A percentile compares a stretch with the other conserved stretches of the same genome.
Evolutionary conservation across 1,140 invertebrate species (phyloP).

Genomic region (Drosophila suzukii): DNA sequence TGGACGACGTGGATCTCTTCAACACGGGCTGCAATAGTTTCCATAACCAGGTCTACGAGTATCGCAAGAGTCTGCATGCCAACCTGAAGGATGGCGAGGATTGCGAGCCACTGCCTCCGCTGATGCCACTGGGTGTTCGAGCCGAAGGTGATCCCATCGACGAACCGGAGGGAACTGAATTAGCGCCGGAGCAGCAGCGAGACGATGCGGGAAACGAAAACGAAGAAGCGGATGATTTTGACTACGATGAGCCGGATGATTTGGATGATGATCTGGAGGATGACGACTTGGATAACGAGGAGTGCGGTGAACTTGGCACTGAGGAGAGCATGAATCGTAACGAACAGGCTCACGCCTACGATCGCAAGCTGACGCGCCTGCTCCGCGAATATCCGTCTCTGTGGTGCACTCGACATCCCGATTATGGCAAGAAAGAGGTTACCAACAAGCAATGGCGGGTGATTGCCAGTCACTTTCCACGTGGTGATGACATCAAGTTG

Average conservation of each 20-base stretch:
- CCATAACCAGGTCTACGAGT: constrained; percentile 79
- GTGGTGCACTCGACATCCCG: constrained; percentile 77
- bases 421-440: constrained; percentile 77
- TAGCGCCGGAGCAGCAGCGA: constrained; percentile 4
- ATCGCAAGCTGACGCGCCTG: constrained; percentile 71
- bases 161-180: constrained; percentile 53
- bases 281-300: constrained; percentile 57
- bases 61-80: constrained; percentile 76
- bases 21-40: constrained; percentile 77
- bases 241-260: constrained; percentile 31
- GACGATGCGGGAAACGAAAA: constrained; percentile 41
- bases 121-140: constrained; percentile 62
- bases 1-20: constrained; percentile 79
- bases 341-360: constrained; percentile 75
- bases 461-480: constrained; percentile 73
- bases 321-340: constrained; percentile 79
- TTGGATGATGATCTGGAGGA: constrained; percentile 48
- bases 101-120: constrained; percentile 63
- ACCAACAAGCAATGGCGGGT: constrained; percentile 76
- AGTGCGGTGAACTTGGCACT: constrained; percentile 46
- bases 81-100: constrained; percentile 73
- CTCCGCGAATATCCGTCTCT: constrained; percentile 76
- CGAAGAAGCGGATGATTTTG: constrained; percentile 40
- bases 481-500: constrained; percentile 72
- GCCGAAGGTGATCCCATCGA: constrained; percentile 68